Evolutionary conservation across 2,797 vertebrate species (phyloP).

Genomic region (Bucorvus abyssinicus): DNA sequence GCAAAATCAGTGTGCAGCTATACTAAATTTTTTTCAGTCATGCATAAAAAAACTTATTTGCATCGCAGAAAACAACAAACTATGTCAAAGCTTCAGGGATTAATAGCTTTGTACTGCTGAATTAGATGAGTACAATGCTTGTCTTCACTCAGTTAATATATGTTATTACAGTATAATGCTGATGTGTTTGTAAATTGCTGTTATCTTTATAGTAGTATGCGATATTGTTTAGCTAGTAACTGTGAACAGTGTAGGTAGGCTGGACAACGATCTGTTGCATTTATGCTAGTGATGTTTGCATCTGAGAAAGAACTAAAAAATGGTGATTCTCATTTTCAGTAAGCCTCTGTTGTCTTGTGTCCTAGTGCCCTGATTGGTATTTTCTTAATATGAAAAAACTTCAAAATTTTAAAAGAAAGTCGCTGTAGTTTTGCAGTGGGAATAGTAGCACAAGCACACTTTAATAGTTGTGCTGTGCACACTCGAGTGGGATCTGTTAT

Average conservation of each 20-base stretch:
- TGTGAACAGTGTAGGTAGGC: not conserved
- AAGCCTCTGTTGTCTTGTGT: not conserved
- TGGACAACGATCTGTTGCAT: not conserved
- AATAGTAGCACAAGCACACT: not conserved
- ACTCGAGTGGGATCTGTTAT: not conserved
- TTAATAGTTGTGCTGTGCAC: not conserved
- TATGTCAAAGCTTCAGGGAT: not conserved
- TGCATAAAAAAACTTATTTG: not conserved
- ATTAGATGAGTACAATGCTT: not conserved
- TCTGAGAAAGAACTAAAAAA: not conserved
- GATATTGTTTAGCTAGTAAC: not conserved
- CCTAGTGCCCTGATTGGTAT: not conserved
- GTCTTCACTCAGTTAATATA: not conserved
- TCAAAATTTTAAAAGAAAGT: not conserved
- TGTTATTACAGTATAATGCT: not conserved
- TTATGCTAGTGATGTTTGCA: not conserved
- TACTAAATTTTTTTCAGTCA: not conserved
- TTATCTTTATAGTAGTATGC: not conserved
- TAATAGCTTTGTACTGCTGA: not conserved
- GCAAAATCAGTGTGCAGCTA: not conserved
- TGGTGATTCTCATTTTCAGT: not conserved
- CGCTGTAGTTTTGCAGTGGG: not conserved
- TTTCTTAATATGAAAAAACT: not conserved
- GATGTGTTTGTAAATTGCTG: not conserved
- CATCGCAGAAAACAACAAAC: not conserved